Evolutionary conservation across 2,888 invertebrate species (phyloP).

Genomic region (Eilema caniola): DNA sequence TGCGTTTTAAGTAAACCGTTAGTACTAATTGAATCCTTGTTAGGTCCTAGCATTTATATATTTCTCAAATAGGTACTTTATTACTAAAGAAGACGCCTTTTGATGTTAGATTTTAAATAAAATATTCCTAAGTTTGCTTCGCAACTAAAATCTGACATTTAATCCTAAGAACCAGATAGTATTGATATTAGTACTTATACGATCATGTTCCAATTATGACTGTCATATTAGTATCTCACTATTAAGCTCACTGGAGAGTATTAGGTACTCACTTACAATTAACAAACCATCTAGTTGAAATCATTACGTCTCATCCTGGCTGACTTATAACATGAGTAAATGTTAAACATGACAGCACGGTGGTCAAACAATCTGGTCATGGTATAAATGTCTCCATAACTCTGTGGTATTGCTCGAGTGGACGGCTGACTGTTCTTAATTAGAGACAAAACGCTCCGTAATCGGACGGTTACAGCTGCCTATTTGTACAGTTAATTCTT

Average conservation of each 20-base stretch:
- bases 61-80: background rate
- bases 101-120: background rate
- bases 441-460: conserved; percentile 83
- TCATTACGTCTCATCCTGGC: conserved; percentile 60
- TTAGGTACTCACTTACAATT: conserved; percentile 54
- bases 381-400: conserved; percentile 77
- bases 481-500: conserved; percentile 76
- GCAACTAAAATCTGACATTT: background rate
- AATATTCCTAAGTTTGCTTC: no score
- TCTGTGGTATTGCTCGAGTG: conserved; percentile 69
- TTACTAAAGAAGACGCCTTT: background rate
- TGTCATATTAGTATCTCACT: conserved; percentile 14
- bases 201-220: background rate
- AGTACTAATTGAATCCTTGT: conserved; percentile 1
- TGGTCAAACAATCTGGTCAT: conserved; percentile 72
- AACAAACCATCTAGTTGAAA: conserved; percentile 59
- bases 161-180: background rate
- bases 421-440: conserved; percentile 79
- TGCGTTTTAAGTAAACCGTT: conserved; percentile 22
- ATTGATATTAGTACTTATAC: background rate
- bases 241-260: conserved; percentile 49
- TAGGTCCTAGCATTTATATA: background rate
- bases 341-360: conserved; percentile 71
- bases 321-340: conserved; percentile 69
- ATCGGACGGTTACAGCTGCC: conserved; percentile 69